Conservation (phyloP, 2,113 vertebrate species). For the Channa argus region DNA sequence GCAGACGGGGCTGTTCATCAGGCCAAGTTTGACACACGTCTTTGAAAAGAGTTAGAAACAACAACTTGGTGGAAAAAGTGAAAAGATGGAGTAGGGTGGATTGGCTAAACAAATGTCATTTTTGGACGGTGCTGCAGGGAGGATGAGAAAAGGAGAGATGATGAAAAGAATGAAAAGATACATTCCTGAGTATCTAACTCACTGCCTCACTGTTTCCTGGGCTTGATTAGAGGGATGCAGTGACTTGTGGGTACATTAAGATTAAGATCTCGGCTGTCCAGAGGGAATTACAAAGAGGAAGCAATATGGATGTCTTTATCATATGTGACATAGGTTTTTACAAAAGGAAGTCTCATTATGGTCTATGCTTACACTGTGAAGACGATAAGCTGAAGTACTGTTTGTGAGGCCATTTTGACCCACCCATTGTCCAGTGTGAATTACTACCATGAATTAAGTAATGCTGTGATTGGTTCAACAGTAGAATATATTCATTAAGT, state of each 20-base stretch:
- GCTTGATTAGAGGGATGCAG: constrained; percentile 76
- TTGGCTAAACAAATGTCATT: constrained; percentile 77
- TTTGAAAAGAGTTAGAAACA: constrained; percentile 69
- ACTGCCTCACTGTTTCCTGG: constrained; percentile 62
- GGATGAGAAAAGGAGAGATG: constrained; percentile 64
- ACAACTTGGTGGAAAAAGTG: constrained; percentile 66
- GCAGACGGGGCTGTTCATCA: constrained; percentile 61
- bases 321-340: constrained; percentile 56
- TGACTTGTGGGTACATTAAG: constrained; percentile 59
- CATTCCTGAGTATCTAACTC: constrained; percentile 67
- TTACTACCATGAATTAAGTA: not conserved
- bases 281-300: constrained; percentile 61
- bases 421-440: not conserved
- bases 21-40: constrained; percentile 67
- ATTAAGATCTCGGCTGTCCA: constrained; percentile 69
- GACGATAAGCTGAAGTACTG: constrained; percentile 6
- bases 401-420: constrained; percentile 22
- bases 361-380: not conserved
- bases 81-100: constrained; percentile 37
- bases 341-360: constrained; percentile 51
- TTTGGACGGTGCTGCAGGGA: constrained; percentile 59
- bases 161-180: constrained; percentile 70
- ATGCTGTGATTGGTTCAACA: not conserved
- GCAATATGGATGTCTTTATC: constrained; percentile 57
- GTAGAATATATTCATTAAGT: not conserved